Base-by-base conservation (phyloP, 2,113 vertebrate species). In the Actinemys pallida region DNA sequence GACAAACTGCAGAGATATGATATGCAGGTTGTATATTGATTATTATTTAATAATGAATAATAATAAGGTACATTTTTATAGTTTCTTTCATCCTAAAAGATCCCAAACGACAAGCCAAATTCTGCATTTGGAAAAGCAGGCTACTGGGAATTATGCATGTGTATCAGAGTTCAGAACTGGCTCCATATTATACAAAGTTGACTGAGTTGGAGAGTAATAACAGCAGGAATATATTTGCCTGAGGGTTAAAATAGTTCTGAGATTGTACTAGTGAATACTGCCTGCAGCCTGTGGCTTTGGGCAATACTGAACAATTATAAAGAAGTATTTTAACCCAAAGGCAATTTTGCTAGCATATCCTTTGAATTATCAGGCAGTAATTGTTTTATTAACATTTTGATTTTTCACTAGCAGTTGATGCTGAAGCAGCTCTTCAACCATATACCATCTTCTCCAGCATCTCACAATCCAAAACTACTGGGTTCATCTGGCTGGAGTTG, bases 201-300 rank as follows among this genome's bases (percentile, higher is more conserved):
- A 90, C 62, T 90, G 19, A 45, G 69, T 87, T 59, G 22, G 65
- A 96, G 78, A 24, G 81, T 93, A 88, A 87, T 93, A 95, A 87
- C 39, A 94, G 81, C 2, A 6, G 54, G 62, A 94, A 72, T 17
- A 31, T 2, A 10, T 93, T 89, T 94, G 81, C 81, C 75, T 94
- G 49, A 93, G 93, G 81, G 93, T 89, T 93, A 92, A 94, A 93
- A 82, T 22, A 93, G 45, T 81, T 90, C 62, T 83, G 54, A 86
- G 54, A 86, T 24, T 50, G 22, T 45, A 45, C 11, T n/a, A 76
- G 87, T 19, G 94, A 97, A 93, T 29, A 93, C 17, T 65, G 83
- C 69, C 81, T 88, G 57, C 54, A 92, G 90, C 94, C 50, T 86
- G 27, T 12, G 35, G 35, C 79, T 91, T 72, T 83, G 17, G 47